Percentiles rank a stretch among this genome's conserved stretches.
Conservation (phyloP, 2,888 invertebrate species). For the Tuberolachnus salignus region DNA sequence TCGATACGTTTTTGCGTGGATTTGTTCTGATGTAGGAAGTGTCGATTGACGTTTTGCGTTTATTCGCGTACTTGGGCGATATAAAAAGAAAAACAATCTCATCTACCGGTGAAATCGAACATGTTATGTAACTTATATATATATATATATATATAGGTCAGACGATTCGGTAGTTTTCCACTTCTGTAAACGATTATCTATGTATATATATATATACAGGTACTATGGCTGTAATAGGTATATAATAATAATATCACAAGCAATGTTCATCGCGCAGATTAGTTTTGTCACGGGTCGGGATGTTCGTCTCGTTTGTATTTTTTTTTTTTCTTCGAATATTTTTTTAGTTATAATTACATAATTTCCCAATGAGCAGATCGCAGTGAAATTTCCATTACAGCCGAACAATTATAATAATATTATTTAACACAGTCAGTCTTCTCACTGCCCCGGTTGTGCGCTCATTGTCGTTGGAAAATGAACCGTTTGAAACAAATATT, state of each 20-base stretch:
- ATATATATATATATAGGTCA: too few relatives aligned
- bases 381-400: constrained; percentile 31
- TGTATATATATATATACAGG: too few relatives aligned
- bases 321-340: background rate
- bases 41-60: too few relatives aligned
- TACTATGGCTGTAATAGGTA: constrained; percentile 8
- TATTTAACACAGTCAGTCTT: constrained; percentile 13
- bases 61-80: background rate
- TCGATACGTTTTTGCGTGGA: background rate
- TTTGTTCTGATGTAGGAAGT: too few relatives aligned
- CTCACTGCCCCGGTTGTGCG: background rate
- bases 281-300: constrained; percentile 27
- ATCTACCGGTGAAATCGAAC: constrained; percentile 38
- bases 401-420: constrained; percentile 17
- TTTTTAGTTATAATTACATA: background rate
- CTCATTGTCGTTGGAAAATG: background rate
- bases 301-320: constrained; percentile 7
- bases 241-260: background rate
- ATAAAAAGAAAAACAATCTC: background rate
- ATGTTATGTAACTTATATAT: background rate
- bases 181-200: background rate
- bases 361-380: constrained; percentile 28
- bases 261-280: constrained; percentile 31
- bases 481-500: constrained; percentile 19
- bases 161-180: constrained; percentile 26